phyloP scores from a whole-genome alignment of 2,888 invertebrate species.

The Netelia virgata region DNA sequence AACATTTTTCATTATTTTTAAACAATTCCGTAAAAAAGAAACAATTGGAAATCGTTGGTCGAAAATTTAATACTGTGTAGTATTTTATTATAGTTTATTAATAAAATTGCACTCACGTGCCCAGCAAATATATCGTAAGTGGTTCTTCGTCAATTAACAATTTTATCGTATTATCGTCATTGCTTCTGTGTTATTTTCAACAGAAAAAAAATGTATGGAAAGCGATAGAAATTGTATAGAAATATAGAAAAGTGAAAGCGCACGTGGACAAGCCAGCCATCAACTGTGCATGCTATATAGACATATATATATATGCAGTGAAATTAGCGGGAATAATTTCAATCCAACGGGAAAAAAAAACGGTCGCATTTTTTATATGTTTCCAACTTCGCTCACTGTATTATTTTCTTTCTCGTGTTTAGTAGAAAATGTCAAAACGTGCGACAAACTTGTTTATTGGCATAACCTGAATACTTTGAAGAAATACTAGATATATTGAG shows the following conservation, averaged over 20 bases:
- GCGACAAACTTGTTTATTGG: conserved; percentile 28
- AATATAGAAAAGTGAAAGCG: conserved; percentile 44
- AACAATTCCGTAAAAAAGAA: not conserved
- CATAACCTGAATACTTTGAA: conserved; percentile 44
- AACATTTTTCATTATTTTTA: too few relatives aligned
- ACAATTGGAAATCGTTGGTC: not conserved
- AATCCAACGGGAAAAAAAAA: not conserved
- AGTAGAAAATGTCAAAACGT: conserved; percentile 10
- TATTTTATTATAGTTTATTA: not conserved
- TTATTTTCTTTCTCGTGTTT: conserved; percentile 4
- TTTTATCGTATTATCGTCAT: not conserved
- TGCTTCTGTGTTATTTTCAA: not conserved
- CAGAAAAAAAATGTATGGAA: not conserved
- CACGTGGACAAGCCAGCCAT: conserved; percentile 8
- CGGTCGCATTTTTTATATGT: conserved; percentile 4
- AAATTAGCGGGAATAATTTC: not conserved
- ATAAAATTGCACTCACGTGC: not conserved
- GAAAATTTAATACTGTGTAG: not conserved
- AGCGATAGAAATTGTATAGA: not conserved
- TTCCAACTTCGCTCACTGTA: conserved; percentile 6
- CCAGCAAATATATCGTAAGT: not conserved
- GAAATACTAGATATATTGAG: conserved; percentile 15
- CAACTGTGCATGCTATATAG: not conserved
- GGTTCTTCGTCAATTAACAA: not conserved
- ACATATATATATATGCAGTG: not conserved